These are phyloP conservation scores for Ispidina lecontei DNA, from an alignment of 2,797 vertebrate genomes.

Conservation along the genomic window DNA sequence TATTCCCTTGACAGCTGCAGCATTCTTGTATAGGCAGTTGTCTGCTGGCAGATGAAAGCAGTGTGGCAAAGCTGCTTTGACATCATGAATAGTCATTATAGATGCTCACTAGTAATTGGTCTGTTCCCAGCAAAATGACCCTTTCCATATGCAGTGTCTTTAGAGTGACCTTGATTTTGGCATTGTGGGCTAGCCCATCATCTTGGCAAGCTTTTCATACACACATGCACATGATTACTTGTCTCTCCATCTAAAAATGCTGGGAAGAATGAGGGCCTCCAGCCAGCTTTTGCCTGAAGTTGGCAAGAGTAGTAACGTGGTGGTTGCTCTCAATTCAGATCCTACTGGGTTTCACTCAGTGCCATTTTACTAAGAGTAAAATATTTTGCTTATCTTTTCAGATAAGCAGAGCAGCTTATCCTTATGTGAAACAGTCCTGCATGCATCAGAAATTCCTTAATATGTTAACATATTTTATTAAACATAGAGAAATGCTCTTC, in stretches of 20 bases:
- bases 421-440: background rate
- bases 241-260: background rate
- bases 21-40: slow-evolving; percentile 11
- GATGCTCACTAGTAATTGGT: slow-evolving; percentile 12
- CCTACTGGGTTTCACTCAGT: background rate
- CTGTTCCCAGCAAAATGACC: slow-evolving; percentile 28
- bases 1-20: slow-evolving; percentile 50
- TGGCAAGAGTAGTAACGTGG: background rate
- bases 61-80: slow-evolving; percentile 10
- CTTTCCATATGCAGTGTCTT: slow-evolving; percentile 20
- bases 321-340: background rate
- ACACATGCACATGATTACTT: slow-evolving; percentile 34
- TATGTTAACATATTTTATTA: background rate
- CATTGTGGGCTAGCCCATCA: slow-evolving; percentile 19
- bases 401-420: background rate
- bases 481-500: background rate
- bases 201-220: background rate
- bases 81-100: slow-evolving; percentile 1
- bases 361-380: background rate
- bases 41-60: slow-evolving; percentile 29
- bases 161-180: slow-evolving; percentile 31
- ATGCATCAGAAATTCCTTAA: background rate
- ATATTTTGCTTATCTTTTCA: background rate
- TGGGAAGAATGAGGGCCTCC: slow-evolving; percentile 11
- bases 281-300: slow-evolving; percentile 16